These are phyloP conservation scores for Sebastes kiyomatsui DNA, from an alignment of 2,797 vertebrate genomes.

Conservation along the genomic window DNA sequence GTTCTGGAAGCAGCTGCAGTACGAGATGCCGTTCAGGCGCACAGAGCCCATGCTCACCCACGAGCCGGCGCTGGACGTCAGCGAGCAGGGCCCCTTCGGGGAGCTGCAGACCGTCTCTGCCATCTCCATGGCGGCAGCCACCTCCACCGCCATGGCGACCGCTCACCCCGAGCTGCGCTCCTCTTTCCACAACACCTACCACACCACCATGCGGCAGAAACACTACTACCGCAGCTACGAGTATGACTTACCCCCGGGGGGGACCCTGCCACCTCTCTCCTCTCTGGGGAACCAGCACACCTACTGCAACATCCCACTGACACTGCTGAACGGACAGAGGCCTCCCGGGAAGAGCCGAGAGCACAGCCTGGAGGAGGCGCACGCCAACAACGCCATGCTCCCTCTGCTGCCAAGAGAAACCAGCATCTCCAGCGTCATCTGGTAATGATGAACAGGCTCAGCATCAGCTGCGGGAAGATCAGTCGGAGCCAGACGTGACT, in stretches of 20 bases:
- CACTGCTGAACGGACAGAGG: slow-evolving; percentile 97
- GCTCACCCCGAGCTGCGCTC: slow-evolving; percentile 97
- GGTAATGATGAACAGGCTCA: slow-evolving; percentile 80
- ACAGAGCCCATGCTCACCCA: slow-evolving; percentile 93
- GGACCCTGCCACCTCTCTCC: slow-evolving; percentile 94
- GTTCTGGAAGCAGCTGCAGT: slow-evolving; percentile 99
- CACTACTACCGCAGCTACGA: slow-evolving; percentile 99
- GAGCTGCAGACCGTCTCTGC: slow-evolving; percentile 98
- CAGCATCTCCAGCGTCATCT: slow-evolving; percentile 99
- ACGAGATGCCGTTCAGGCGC: slow-evolving; percentile 98
- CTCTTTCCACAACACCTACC: slow-evolving; percentile 97
- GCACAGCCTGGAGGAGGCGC: slow-evolving; percentile 95
- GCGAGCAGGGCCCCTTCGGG: slow-evolving; percentile 97
- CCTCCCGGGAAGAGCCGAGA: slow-evolving; percentile 94
- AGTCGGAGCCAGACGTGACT: slow-evolving; percentile 7
- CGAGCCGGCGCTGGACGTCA: slow-evolving; percentile 95
- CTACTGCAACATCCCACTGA: slow-evolving; percentile 99
- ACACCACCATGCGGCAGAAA: slow-evolving; percentile 99
- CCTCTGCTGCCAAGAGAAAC: slow-evolving; percentile 97
- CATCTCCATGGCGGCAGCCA: slow-evolving; percentile 98
- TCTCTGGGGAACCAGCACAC: slow-evolving; percentile 98
- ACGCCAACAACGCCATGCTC: slow-evolving; percentile 97
- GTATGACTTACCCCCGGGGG: slow-evolving; percentile 90
- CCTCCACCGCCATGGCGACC: slow-evolving; percentile 95
- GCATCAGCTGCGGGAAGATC: slow-evolving; percentile 15